Base-by-base conservation (phyloP, 2,113 vertebrate genomes). In the Capreolus pygargus region DNA sequence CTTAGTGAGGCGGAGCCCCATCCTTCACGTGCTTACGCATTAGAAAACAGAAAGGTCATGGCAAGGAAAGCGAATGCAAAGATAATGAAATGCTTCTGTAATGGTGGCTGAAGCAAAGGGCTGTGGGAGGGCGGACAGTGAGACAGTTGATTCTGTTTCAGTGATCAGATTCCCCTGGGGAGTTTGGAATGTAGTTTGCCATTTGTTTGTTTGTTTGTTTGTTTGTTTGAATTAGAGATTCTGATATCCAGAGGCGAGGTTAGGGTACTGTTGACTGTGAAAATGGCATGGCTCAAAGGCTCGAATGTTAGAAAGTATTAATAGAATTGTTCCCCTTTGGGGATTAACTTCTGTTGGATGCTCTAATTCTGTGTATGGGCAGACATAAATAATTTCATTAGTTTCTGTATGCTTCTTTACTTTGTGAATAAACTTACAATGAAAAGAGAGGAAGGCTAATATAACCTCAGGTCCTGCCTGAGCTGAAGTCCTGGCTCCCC, bases 221-320 rank as follows among this genome's bases (percentile, higher is more conserved):
- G 21, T 95, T 95, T 91, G 21, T 95, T 95, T 91, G n/a, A 92
- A 96, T 84, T 97, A 87, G 91, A 57, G 50, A 50, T 83, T 17
- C 28, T 1, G 11, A 55, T 93, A 95, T 95, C 9, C 52, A 92
- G 64, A 91, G 50, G 67, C 86, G 64, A 76, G 6, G 54, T 36
- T 33, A 82, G 30, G n/a, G 19, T 89, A 61, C 87, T 78, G 27
- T 92, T 19, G 27, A 87, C 33, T 84, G 52, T 95, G 45, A 88
- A 93, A 98, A 89, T 89, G 67, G 30, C 47, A 54, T 57, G 21
- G 79, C 17, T 84, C 45, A 94, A 92, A 97, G 15, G 0, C 57
- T 96, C 61, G 85, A 94, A 93, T 89, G 28, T 79, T 43, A 93
- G 17, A 87, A 94, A 84, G 33, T 76, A 74, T 39, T 39, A 74